A percentile compares a stretch with the other conserved stretches of the same genome.
phyloP scores from a whole-genome alignment of 53 echinoderm and acorn worm species.

The Antedon mediterranea region DNA sequence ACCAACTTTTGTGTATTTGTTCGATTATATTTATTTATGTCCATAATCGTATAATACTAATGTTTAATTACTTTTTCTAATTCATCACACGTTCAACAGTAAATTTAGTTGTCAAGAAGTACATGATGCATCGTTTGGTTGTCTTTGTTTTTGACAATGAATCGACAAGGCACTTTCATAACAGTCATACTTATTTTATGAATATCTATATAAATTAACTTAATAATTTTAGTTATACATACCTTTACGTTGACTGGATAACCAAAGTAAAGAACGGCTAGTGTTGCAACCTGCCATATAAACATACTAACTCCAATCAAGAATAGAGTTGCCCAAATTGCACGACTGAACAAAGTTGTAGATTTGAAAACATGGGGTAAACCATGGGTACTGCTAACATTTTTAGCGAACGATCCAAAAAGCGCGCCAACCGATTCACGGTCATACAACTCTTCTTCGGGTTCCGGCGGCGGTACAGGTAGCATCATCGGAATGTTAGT shows the following conservation, averaged over 20 bases:
- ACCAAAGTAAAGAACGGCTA: not conserved
- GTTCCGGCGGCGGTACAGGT: not conserved
- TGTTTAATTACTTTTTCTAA: too few species aligned
- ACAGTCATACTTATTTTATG: not conserved
- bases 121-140: too few species aligned
- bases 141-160: too few species aligned
- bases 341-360: not conserved
- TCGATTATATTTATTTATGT: too few species aligned
- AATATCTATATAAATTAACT: too few species aligned
- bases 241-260: slow-evolving; percentile 25
- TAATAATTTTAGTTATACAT: too few species aligned
- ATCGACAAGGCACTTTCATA: too few species aligned
- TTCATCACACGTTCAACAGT: too few species aligned
- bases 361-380: slow-evolving; percentile 28
- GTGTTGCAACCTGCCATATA: slow-evolving; percentile 20
- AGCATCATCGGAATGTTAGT: not conserved
- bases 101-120: too few species aligned
- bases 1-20: too few species aligned
- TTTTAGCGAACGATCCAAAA: slow-evolving; percentile 15
- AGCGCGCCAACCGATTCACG: not conserved
- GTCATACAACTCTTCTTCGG: not conserved
- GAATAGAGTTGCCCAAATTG: slow-evolving; percentile 26
- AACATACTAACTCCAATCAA: slow-evolving; percentile 8
- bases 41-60: too few species aligned
- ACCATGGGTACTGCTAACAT: slow-evolving; percentile 23